These are phyloP conservation scores for Otis tarda DNA, from an alignment of 2,113 vertebrate species.

Conservation along the genomic window DNA sequence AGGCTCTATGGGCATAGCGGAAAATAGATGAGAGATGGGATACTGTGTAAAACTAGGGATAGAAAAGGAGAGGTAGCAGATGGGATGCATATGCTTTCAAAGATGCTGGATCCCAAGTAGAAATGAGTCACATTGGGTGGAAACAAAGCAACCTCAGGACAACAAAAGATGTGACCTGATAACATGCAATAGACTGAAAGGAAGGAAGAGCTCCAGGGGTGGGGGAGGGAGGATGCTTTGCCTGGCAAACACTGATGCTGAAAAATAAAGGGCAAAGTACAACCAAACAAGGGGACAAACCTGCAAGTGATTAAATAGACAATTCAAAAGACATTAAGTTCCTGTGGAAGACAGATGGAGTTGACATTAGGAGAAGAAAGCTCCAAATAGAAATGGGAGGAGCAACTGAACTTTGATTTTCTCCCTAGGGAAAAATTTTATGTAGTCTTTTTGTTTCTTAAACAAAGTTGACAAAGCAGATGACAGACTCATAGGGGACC, in stretches of 20 bases:
- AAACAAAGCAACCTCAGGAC: neutral
- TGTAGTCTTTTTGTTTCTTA: neutral
- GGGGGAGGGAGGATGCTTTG: neutral
- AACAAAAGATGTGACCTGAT: neutral
- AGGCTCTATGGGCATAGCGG: neutral
- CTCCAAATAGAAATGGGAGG: constrained; percentile 43
- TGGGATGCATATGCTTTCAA: neutral
- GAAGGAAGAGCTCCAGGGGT: neutral
- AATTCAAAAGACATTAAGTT: constrained; percentile 49
- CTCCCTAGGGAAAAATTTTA: neutral
- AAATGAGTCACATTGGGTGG: neutral
- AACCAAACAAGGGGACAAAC: neutral
- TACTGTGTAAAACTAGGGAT: neutral
- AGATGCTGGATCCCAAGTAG: neutral
- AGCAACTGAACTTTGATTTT: constrained; percentile 20
- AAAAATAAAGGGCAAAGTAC: constrained; percentile 39
- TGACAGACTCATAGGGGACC: neutral
- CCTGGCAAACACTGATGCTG: neutral
- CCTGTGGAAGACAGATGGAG: constrained; percentile 44
- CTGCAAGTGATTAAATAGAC: constrained; percentile 55
- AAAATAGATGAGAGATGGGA: neutral
- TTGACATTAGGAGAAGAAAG: constrained; percentile 49
- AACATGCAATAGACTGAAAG: neutral
- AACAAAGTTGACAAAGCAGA: neutral
- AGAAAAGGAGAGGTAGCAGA: neutral